Conservation (phyloP, 2,113 vertebrate species). For the Rutilus rutilus region DNA sequence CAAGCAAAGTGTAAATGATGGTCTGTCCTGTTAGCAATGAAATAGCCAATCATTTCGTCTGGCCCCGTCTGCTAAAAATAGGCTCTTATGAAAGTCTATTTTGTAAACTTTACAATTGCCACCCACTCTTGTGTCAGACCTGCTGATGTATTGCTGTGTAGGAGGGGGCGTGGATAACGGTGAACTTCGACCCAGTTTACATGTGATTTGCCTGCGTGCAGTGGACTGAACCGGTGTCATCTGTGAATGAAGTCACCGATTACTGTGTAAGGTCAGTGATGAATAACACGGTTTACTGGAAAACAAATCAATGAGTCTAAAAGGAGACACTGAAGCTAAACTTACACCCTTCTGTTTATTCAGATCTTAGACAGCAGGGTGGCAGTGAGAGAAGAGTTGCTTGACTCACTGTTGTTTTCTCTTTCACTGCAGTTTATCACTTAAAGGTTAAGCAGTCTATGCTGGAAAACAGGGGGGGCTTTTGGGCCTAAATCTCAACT, state of each 20-base stretch:
- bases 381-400: constrained; percentile 4
- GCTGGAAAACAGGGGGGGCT: neutral
- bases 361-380: constrained; percentile 34
- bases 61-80: constrained; percentile 48
- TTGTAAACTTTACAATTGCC: constrained; percentile 38
- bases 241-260: constrained; percentile 10
- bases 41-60: constrained; percentile 30
- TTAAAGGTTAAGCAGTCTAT: constrained; percentile 37
- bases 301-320: constrained; percentile 8
- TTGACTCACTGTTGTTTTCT: neutral
- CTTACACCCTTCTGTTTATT: constrained; percentile 49
- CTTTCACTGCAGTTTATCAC: constrained; percentile 34
- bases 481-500: neutral
- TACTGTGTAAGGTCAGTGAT: constrained; percentile 21
- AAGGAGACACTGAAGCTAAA: constrained; percentile 9
- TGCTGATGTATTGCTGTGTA: constrained; percentile 26
- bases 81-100: constrained; percentile 48
- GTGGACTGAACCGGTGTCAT: constrained; percentile 32
- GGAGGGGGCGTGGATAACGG: constrained; percentile 6
- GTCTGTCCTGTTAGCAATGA: neutral
- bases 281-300: constrained; percentile 24
- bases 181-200: constrained; percentile 52
- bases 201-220: constrained; percentile 44
- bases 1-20: constrained; percentile 19
- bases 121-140: constrained; percentile 3